Evolutionary conservation across 2,113 vertebrate species (phyloP).

Genomic region (Poecilia latipinna): DNA sequence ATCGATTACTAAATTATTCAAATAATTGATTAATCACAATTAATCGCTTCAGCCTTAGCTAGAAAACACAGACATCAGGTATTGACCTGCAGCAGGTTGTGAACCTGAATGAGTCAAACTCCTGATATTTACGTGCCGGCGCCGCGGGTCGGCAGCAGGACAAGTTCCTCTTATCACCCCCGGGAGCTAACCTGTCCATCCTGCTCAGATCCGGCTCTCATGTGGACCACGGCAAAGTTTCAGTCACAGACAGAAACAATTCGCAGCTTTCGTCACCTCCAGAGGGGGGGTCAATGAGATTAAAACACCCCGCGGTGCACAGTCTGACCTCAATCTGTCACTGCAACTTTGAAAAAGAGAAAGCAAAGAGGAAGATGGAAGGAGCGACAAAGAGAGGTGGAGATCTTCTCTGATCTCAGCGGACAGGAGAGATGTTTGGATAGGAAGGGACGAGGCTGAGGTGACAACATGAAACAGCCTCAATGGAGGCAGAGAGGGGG

Average conservation of each 20-base stretch:
- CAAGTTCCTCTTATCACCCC: constrained; percentile 49
- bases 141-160: constrained; percentile 4
- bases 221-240: constrained; percentile 52
- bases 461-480: constrained; percentile 32
- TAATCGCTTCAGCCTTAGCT: background rate
- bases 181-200: constrained; percentile 40
- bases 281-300: constrained; percentile 75
- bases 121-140: constrained; percentile 21
- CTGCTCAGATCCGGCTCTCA: constrained; percentile 59
- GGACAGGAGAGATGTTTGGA: constrained; percentile 33
- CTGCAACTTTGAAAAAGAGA: constrained; percentile 45
- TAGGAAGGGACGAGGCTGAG: constrained; percentile 15
- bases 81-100: background rate
- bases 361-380: constrained; percentile 27
- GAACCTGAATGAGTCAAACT: background rate
- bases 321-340: constrained; percentile 81
- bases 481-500: constrained; percentile 18
- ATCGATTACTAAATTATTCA: no score
- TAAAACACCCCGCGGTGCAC: constrained; percentile 70
- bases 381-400: constrained; percentile 25
- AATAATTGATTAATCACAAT: no score
- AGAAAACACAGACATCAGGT: background rate
- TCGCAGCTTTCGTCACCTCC: constrained; percentile 72
- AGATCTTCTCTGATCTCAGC: constrained; percentile 37
- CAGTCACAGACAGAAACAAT: constrained; percentile 59